Conservation (phyloP, 2,113 vertebrate genomes). For the Anthoscopus minutus region DNA sequence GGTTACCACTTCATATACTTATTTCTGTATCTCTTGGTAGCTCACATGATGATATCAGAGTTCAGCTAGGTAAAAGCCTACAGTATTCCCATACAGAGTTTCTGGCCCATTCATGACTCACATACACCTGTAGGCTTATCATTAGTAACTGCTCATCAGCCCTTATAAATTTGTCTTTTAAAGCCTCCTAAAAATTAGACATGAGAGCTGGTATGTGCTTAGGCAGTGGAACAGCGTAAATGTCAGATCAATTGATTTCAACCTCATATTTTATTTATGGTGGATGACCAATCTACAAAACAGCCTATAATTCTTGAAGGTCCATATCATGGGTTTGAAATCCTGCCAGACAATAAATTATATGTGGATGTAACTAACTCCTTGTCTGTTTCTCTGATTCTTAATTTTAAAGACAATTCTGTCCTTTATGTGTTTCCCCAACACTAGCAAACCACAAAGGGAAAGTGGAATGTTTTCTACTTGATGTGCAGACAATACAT, state of each 20-base stretch:
- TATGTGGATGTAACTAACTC: not conserved
- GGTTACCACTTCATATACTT: not conserved
- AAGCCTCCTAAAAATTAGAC: not conserved
- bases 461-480: not conserved
- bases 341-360: not conserved
- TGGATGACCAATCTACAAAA: not conserved
- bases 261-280: not conserved
- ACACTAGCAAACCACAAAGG: not conserved
- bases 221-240: not conserved
- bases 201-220: not conserved
- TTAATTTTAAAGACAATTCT: not conserved
- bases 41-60: not conserved
- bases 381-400: not conserved
- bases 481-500: not conserved
- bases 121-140: not conserved
- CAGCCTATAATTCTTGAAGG: not conserved
- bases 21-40: not conserved
- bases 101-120: not conserved
- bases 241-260: not conserved
- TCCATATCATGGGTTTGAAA: not conserved
- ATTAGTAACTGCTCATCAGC: not conserved
- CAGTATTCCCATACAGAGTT: not conserved
- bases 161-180: not conserved
- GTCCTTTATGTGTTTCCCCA: not conserved
- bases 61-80: not conserved